These are phyloP conservation scores for Echinometra lucunter DNA, from an alignment of 53 echinoderm and acorn worm species.

Conservation along the genomic window DNA sequence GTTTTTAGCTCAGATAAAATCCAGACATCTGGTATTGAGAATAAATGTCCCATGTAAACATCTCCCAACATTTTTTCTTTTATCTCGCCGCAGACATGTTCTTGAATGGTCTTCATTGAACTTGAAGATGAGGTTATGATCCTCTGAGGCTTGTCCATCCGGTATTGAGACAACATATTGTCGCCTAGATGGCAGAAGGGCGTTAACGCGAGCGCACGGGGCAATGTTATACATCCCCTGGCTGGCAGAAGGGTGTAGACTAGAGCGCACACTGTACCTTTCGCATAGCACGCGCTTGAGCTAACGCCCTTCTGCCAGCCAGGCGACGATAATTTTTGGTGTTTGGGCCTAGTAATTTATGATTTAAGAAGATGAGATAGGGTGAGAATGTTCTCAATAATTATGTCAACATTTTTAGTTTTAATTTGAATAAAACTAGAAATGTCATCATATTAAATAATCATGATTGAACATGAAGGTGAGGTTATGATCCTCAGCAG, in stretches of 20 bases:
- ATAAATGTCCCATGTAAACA: not conserved
- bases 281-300: no score
- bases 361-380: no score
- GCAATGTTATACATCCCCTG: no score
- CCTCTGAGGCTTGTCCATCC: not conserved
- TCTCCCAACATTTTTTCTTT: not conserved
- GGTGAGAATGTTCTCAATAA: no score
- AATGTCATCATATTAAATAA: not conserved
- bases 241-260: no score
- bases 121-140: conserved; percentile 7
- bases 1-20: not conserved
- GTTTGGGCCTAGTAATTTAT: no score
- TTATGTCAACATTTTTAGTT: not conserved
- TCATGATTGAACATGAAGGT: not conserved
- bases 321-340: no score
- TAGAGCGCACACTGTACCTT: no score
- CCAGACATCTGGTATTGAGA: not conserved
- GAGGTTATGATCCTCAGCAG: not conserved
- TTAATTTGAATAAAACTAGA: not conserved
- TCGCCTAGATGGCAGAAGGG: no score
- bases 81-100: conserved; percentile 2
- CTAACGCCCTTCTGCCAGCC: no score
- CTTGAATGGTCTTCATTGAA: not conserved
- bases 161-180: no score
- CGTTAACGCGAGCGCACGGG: no score